These are phyloP conservation scores for Hippocampus zosterae DNA, from an alignment of 2,113 vertebrate genomes.

Conservation along the genomic window DNA sequence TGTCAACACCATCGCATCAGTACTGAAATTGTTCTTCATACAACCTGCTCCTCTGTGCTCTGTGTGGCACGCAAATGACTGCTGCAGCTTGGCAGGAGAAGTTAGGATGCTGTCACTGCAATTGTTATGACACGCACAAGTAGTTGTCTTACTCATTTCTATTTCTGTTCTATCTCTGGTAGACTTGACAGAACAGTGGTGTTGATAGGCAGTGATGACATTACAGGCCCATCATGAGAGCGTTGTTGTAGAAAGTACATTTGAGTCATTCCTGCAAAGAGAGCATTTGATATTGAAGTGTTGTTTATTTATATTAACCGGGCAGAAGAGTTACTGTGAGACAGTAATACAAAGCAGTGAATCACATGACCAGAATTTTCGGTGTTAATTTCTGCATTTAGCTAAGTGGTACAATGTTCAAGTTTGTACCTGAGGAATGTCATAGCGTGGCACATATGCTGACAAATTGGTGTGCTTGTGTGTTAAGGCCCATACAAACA, in stretches of 20 bases:
- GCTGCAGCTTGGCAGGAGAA: constrained; percentile 70
- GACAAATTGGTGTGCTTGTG: constrained; percentile 68
- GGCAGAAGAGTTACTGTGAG: constrained; percentile 69
- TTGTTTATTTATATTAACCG: constrained; percentile 24
- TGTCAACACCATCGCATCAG: constrained; percentile 26
- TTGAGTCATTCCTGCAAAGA: constrained; percentile 66
- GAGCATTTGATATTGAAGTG: constrained; percentile 66
- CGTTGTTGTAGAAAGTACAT: constrained; percentile 68
- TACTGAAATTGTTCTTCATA: constrained; percentile 15
- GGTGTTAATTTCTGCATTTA: constrained; percentile 29
- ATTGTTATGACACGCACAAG: constrained; percentile 85
- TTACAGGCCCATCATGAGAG: constrained; percentile 77
- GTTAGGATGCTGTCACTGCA: constrained; percentile 87
- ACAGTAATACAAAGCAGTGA: constrained; percentile 29
- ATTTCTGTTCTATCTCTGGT: constrained; percentile 71
- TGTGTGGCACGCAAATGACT: not conserved
- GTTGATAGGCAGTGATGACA: constrained; percentile 77
- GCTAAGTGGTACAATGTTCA: constrained; percentile 37
- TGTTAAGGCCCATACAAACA: constrained; percentile 53
- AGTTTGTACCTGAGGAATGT: constrained; percentile 59
- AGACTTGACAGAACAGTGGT: constrained; percentile 76
- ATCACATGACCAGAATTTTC: constrained; percentile 57
- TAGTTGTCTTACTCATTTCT: constrained; percentile 89
- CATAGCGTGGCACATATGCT: constrained; percentile 68
- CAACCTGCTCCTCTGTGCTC: constrained; percentile 33